Percentiles rank a stretch among this genome's conserved stretches.
These are phyloP conservation scores for Ophonus ardosiacus DNA, from an alignment of 2,888 invertebrate species.

Conservation along the genomic window DNA sequence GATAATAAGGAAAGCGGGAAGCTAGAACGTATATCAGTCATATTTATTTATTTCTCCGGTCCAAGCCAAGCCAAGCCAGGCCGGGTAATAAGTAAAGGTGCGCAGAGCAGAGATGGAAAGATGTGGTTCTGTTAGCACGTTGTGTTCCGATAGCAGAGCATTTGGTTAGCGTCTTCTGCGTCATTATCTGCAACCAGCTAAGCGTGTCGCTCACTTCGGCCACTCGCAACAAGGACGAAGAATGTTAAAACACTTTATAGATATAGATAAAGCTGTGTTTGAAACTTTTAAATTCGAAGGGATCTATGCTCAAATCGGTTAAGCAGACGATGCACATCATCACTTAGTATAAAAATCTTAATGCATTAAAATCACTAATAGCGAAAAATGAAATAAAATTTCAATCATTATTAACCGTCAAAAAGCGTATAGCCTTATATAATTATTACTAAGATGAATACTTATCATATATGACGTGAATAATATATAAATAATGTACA, in stretches of 20 bases:
- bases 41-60: slow-evolving; percentile 2
- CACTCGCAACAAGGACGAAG: not conserved
- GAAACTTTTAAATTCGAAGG: no score
- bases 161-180: slow-evolving; percentile 18
- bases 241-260: not conserved
- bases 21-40: not conserved
- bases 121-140: not conserved
- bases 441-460: no score
- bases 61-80: not conserved
- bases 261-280: no score
- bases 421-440: no score
- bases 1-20: slow-evolving; percentile 7
- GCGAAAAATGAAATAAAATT: no score
- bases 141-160: not conserved
- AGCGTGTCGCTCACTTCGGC: not conserved
- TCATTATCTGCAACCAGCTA: not conserved
- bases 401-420: no score
- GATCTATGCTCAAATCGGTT: no score
- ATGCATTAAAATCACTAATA: no score
- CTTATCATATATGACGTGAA: no score
- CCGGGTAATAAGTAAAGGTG: slow-evolving; percentile 4
- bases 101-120: not conserved
- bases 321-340: no score
- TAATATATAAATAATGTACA: no score
- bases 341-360: no score